Percentiles rank a stretch among this genome's conserved stretches.
These are phyloP conservation scores for Boleophthalmus pectinirostris DNA, from an alignment of 2,113 vertebrate genomes.

Conservation along the genomic window DNA sequence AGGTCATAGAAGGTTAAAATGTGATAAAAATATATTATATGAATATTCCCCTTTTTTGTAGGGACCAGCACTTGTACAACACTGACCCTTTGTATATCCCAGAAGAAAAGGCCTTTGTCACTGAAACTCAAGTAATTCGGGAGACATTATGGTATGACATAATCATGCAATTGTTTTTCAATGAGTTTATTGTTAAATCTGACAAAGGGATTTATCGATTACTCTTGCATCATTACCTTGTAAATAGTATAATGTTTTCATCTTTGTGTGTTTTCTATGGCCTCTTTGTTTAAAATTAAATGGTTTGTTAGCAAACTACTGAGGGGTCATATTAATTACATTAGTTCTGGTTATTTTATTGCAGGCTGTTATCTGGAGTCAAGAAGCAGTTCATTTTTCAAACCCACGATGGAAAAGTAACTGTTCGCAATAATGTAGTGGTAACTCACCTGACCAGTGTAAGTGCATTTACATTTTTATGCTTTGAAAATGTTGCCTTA, in stretches of 20 bases:
- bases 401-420: conserved; percentile 89
- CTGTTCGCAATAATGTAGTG: conserved; percentile 88
- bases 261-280: not conserved
- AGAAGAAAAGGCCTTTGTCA: conserved; percentile 89
- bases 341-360: conserved; percentile 31
- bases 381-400: conserved; percentile 97
- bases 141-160: conserved; percentile 93
- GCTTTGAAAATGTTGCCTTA: not conserved
- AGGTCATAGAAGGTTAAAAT: too few species aligned
- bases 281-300: not conserved
- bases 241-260: not conserved
- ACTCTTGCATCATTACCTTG: not conserved
- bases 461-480: conserved; percentile 58
- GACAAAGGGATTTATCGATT: not conserved
- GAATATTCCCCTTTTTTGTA: conserved; percentile 42
- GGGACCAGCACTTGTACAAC: conserved; percentile 94
- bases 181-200: not conserved
- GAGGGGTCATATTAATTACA: not conserved
- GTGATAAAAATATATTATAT: not conserved
- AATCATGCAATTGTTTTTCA: not conserved
- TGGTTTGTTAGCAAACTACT: not conserved
- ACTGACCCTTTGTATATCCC: conserved; percentile 89
- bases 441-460: conserved; percentile 95
- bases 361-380: conserved; percentile 94
- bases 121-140: conserved; percentile 93